Evolutionary conservation across 2,888 invertebrate species (phyloP).

Genomic region (Allophyes oxyacanthae): DNA sequence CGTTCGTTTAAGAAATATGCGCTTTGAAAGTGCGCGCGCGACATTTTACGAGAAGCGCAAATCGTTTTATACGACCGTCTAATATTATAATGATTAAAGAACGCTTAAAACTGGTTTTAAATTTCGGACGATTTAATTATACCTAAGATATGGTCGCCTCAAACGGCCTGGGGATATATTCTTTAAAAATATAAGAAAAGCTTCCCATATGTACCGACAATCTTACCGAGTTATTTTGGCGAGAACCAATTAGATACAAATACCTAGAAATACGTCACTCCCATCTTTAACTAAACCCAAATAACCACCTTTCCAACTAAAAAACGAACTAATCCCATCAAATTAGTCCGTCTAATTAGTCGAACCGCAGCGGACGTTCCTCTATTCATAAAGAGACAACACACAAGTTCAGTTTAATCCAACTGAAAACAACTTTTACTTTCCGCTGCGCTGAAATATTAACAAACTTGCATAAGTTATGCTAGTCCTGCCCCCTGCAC

Average conservation of each 20-base stretch:
- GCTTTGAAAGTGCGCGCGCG: constrained; percentile 56
- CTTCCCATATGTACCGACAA: constrained; percentile 34
- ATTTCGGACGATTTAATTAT: constrained; percentile 26
- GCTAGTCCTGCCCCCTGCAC: constrained; percentile 53
- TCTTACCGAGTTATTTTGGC: constrained; percentile 17
- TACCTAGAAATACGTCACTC: constrained; percentile 13
- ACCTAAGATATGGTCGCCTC: constrained; percentile 5
- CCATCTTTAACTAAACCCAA: constrained; percentile 3
- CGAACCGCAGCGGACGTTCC: constrained; percentile 46
- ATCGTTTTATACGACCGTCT: constrained; percentile 49
- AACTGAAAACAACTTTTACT: constrained; percentile 78
- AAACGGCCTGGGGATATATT: constrained; percentile 9
- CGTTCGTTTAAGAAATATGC: constrained; percentile 51
- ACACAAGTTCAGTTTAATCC: constrained; percentile 51
- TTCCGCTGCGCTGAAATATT: constrained; percentile 82
- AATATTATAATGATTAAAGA: constrained; percentile 51
- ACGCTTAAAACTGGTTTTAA: constrained; percentile 41
- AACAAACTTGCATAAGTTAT: constrained; percentile 86
- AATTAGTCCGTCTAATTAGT: constrained; percentile 49
- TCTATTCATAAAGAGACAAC: constrained; percentile 53
- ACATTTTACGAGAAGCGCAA: constrained; percentile 54
- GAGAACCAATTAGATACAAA: constrained; percentile 21
- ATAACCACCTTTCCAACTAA: constrained; percentile 25
- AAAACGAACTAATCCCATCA: constrained; percentile 51
- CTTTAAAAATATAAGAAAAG: constrained; percentile 25